Evolutionary conservation across 1,140 invertebrate genomes (phyloP), one percentile per base, ranked within the genome.

Genomic region (Drosophila bipectinata): DNA sequence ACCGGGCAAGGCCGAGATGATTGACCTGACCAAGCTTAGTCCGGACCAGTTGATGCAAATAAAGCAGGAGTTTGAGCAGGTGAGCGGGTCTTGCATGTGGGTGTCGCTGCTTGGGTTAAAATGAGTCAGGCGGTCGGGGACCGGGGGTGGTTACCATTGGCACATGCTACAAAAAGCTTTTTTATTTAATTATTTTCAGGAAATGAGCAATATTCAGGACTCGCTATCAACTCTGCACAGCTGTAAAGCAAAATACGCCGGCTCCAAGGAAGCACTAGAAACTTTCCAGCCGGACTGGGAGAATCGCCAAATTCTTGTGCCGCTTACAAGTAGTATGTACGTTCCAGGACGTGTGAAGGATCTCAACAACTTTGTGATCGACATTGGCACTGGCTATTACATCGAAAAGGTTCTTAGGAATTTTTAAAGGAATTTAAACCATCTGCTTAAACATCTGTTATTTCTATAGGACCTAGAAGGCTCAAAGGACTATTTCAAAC

Each of bases 301-400:
- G 91, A 96, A 96, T 79, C 96, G 96, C 87, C 95, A 96, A 64
- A 96, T 98, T 66, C 92, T 99, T 7, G 97, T 99, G 18, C 98
- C 98, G 9, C 92, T 99, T 0, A 98, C 98, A 37, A 96, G 96
- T 67, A 98, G 97, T 81, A 98, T 99, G 96, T 99, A 98, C 93
- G 97, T 99, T 18, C 96, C 97, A 68, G 98, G 98, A 8, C 95
- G 94, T 83, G 93, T 99, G 49, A 93, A 94, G 64, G 95, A 98
- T 91, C 94, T 96, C 12, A 94, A 96, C 58, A 96, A 96, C 92
- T 97, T 98, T 21, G 92, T 98, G 9, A 96, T 99, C 62, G 98
- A 99, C 92, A 96, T 99, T 91, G 98, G 98, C 48, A 98, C 98
- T 61, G 97, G 98, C 74, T 99, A 99, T 92, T 99, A 96, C 93